phyloP scores from a whole-genome alignment of 1,140 invertebrate species.

The Philotrypesis tridentata region DNA sequence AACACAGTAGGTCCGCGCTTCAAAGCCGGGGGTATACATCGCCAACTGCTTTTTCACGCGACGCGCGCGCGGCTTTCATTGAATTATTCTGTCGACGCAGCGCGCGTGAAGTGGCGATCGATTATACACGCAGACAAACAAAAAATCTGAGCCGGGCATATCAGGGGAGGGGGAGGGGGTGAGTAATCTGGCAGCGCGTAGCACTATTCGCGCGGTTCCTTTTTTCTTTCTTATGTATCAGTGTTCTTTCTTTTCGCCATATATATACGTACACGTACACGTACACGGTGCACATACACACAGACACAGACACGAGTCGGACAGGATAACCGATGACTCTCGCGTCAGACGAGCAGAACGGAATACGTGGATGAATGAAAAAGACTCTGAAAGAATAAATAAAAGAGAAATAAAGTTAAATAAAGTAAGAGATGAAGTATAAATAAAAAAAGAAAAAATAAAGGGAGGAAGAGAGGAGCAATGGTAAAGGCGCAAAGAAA shows the following conservation, averaged over 20 bases:
- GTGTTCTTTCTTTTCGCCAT: background rate
- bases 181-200: conserved; percentile 70
- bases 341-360: background rate
- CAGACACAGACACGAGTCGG: background rate
- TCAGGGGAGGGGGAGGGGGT: no score
- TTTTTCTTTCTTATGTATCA: background rate
- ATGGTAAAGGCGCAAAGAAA: background rate
- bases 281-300: no score
- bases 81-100: conserved; percentile 68
- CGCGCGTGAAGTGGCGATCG: conserved; percentile 66
- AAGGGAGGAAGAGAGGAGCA: no score
- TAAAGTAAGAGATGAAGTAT: no score
- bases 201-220: conserved; percentile 55
- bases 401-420: no score
- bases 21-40: background rate
- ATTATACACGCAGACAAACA: conserved; percentile 62
- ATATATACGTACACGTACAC: no score
- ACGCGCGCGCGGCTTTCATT: conserved; percentile 52
- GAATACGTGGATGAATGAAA: background rate
- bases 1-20: no score
- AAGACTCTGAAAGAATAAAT: conserved; percentile 38
- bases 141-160: conserved; percentile 62
- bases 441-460: no score
- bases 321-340: background rate
- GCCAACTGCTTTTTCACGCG: background rate